Percentiles rank a stretch among this genome's conserved stretches.
Evolutionary conservation across 37 sponge, comb jelly and placozoan genomes (phyloP).

Genomic region (Eunapius fragilis): DNA sequence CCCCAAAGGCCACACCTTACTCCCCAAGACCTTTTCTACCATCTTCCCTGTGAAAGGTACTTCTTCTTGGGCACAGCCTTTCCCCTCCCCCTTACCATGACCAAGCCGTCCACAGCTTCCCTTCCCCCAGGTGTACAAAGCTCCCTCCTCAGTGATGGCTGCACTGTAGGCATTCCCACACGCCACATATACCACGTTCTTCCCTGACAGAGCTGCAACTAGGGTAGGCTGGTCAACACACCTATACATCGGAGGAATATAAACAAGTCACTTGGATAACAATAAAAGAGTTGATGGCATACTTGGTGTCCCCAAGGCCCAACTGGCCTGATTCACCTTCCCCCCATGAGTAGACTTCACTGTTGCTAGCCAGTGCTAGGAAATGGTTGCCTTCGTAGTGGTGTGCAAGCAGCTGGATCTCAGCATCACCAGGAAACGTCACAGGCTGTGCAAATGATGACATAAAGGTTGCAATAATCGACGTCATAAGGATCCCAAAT

Average conservation of each 20-base stretch:
- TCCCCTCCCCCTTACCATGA: conserved; percentile 60
- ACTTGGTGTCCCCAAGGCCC: conserved; percentile 86
- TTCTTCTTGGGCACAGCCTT: background rate
- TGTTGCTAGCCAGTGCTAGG: conserved; percentile 77
- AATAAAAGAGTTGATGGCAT: too few relatives aligned
- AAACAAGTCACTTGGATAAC: too few relatives aligned
- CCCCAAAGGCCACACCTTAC: too few relatives aligned
- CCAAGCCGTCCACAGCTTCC: conserved; percentile 90
- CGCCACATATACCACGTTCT: conserved; percentile 69
- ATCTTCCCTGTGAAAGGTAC: background rate
- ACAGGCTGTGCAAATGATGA: conserved; percentile 19
- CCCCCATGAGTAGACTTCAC: conserved; percentile 93
- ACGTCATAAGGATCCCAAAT: too few relatives aligned
- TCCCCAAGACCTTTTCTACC: too few relatives aligned
- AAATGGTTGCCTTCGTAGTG: conserved; percentile 77
- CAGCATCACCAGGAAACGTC: conserved; percentile 43
- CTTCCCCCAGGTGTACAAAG: conserved; percentile 93
- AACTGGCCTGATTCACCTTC: conserved; percentile 85
- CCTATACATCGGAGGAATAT: too few relatives aligned
- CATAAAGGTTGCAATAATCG: too few relatives aligned
- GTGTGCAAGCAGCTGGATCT: conserved; percentile 48
- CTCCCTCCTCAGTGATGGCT: conserved; percentile 80
- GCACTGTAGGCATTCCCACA: conserved; percentile 88
- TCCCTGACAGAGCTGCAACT: conserved; percentile 45
- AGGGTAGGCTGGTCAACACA: conserved; percentile 28